phyloP scores from a whole-genome alignment of 2,888 invertebrate genomes.

The Lucinisca nassula region DNA sequence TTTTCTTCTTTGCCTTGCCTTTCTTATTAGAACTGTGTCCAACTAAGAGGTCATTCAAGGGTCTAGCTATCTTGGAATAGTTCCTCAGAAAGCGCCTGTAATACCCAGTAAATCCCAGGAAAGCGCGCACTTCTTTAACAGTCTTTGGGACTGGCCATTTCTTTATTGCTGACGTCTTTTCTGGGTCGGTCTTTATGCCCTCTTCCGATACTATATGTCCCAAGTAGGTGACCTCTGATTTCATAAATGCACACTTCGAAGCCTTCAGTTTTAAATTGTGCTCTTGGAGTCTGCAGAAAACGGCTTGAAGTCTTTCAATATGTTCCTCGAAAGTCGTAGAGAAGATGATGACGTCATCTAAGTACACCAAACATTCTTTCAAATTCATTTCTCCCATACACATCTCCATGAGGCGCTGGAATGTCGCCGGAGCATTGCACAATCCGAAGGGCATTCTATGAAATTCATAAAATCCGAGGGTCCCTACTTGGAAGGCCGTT shows the following conservation, averaged over 20 bases:
- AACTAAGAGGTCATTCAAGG: background rate
- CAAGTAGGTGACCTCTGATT: background rate
- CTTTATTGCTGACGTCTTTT: background rate
- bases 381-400: background rate
- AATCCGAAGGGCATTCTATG: too few relatives aligned
- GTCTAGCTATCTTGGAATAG: background rate
- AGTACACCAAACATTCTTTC: background rate
- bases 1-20: background rate
- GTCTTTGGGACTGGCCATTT: background rate
- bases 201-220: background rate
- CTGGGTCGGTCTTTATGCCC: background rate
- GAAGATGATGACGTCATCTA: background rate
- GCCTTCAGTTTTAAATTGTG: background rate
- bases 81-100: too few relatives aligned
- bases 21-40: background rate
- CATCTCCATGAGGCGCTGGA: too few relatives aligned
- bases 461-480: too few relatives aligned
- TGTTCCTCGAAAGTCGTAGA: background rate
- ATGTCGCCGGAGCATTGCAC: background rate
- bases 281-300: background rate
- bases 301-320: background rate
- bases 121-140: background rate
- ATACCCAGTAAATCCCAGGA: background rate
- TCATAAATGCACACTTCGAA: background rate
- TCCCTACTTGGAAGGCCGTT: too few relatives aligned